phyloP scores from a whole-genome alignment of 2,113 vertebrate species.

The Illadopsis cleaveri region DNA sequence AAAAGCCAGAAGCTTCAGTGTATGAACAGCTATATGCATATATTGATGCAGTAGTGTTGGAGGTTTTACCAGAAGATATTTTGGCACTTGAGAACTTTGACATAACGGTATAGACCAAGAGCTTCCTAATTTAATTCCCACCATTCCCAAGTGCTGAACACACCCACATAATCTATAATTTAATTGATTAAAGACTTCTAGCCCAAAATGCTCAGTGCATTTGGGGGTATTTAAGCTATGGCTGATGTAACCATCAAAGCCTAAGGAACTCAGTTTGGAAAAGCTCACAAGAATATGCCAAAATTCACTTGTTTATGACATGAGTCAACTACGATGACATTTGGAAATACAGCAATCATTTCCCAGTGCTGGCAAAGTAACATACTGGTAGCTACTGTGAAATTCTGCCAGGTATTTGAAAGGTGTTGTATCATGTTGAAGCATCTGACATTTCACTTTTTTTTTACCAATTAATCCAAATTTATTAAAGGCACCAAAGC shows the following conservation, averaged over 20 bases:
- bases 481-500: not conserved
- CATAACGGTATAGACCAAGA: not conserved
- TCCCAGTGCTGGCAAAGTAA: not conserved
- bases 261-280: not conserved
- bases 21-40: not conserved
- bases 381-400: not conserved
- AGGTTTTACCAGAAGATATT: not conserved
- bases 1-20: not conserved
- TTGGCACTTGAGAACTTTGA: not conserved
- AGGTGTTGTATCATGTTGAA: not conserved
- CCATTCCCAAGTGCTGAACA: not conserved
- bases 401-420: not conserved
- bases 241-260: not conserved
- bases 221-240: not conserved
- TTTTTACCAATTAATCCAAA: slow-evolving; percentile 12
- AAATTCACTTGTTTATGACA: not conserved
- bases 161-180: not conserved
- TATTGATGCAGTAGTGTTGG: not conserved
- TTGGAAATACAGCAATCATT: slow-evolving; percentile 5
- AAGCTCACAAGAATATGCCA: not conserved
- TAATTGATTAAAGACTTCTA: not conserved
- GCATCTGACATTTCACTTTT: slow-evolving; percentile 2
- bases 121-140: not conserved
- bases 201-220: not conserved
- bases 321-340: not conserved